Percentiles rank a stretch among this genome's conserved stretches.
phyloP scores from a whole-genome alignment of 1,140 invertebrate species.

The Hyles vespertilio region DNA sequence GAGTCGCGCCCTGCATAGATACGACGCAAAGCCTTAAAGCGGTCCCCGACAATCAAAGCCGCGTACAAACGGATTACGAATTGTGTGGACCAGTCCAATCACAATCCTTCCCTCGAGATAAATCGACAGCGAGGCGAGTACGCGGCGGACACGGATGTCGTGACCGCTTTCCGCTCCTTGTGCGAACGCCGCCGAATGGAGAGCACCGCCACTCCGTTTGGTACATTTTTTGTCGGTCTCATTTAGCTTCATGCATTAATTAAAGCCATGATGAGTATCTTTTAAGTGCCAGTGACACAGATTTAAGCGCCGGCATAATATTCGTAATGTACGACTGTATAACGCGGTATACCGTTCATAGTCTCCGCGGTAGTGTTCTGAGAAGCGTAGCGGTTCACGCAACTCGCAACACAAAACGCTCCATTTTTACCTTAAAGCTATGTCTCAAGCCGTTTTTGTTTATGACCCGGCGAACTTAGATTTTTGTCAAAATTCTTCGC shows the following conservation, averaged over 20 bases:
- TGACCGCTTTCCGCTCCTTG: conserved; percentile 35
- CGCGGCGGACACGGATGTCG: conserved; percentile 26
- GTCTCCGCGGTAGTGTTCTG: conserved; percentile 43
- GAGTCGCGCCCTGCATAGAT: conserved; percentile 42
- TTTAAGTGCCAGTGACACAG: conserved; percentile 50
- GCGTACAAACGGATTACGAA: conserved; percentile 30
- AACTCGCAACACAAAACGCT: conserved; percentile 46
- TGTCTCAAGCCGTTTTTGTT: conserved; percentile 33
- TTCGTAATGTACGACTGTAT: conserved; percentile 51
- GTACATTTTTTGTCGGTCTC: conserved; percentile 36
- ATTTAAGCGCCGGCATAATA: conserved; percentile 52
- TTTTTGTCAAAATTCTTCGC: conserved; percentile 38
- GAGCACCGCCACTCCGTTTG: neutral
- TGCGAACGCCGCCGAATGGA: conserved; percentile 4
- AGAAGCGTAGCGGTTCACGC: conserved; percentile 55
- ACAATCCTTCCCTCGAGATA: conserved; percentile 31
- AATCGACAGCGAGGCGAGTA: conserved; percentile 28
- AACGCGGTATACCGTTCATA: conserved; percentile 52
- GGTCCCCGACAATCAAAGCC: conserved; percentile 47
- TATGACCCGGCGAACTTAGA: conserved; percentile 50
- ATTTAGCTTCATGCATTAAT: conserved; percentile 41
- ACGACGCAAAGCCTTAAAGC: conserved; percentile 48
- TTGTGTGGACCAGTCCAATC: conserved; percentile 24
- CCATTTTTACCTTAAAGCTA: conserved; percentile 53
- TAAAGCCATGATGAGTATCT: conserved; percentile 48